Evolutionary conservation across 2,888 invertebrate species (phyloP), one percentile per base, ranked within the genome.

Genomic region (Quadroppia sp.): DNA sequence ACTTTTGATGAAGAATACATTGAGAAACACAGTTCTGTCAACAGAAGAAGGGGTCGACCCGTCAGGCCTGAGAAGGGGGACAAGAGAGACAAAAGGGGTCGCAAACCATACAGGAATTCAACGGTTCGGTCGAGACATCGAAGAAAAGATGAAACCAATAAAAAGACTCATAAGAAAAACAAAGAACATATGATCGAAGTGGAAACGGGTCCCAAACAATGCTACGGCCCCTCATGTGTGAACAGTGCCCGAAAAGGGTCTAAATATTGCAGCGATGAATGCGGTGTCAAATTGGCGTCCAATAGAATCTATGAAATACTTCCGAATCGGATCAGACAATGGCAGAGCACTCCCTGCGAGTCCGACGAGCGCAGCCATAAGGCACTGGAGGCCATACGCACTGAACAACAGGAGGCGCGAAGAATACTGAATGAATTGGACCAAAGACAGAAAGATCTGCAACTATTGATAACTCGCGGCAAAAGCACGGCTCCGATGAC

Each of bases 231-330:
- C 0, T 88, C 88, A 72, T 99, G 99, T 82, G 86, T 86, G 0
- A 87, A 88, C 75, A 88, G 89, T 50, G 91, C 96, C 0, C 85
- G 89, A 17, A 85, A 87, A 0, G 88, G 88, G 50, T 94, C 94
- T 75, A 97, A 97, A 83, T 98, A 97, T 81, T 98, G 98, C 81
- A 90, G 92, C 9, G 89, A 94, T 77, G 89, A 90, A 77, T 98
- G 97, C 82, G 97, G 97, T 0, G 86, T 94, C 80, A 88, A 89
- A 80, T 85, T 98, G 32, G 96, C 97, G 0, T 90, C 90, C 0
- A 77, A 77, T 77, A 82, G 84, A 20, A 82, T 84, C 13, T 82
- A 81, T 77, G 82, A 89, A 86, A 89, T 93, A n/a, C 81, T 94
- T 17, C 94, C 94, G 0, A 89, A 90, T 79, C 87, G 96, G 13